Percentiles rank a stretch among this genome's conserved stretches.
These are phyloP conservation scores for Sussaba pulchella DNA, from an alignment of 2,888 invertebrate genomes.

Conservation along the genomic window DNA sequence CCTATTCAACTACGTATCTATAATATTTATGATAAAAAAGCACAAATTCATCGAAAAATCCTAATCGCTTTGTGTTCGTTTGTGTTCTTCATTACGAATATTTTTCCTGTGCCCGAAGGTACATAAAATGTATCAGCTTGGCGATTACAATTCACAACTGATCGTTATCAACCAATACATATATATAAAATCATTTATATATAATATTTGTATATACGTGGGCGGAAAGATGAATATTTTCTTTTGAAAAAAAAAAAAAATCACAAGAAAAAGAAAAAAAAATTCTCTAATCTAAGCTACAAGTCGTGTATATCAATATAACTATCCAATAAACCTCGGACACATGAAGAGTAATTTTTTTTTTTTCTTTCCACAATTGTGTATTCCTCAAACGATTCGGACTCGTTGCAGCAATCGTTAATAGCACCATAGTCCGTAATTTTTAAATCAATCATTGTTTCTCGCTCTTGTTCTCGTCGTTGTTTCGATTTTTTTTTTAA, in stretches of 20 bases:
- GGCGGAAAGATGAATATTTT: slow-evolving; percentile 57
- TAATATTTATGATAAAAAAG: slow-evolving; percentile 8
- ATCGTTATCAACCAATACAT: slow-evolving; percentile 28
- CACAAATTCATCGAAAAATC: slow-evolving; percentile 19
- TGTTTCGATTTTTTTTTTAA: slow-evolving; percentile 18
- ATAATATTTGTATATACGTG: slow-evolving; percentile 21
- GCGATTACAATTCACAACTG: slow-evolving; percentile 28
- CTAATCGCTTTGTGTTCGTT: slow-evolving; percentile 20
- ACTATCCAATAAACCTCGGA: slow-evolving; percentile 38
- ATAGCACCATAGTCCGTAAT: slow-evolving; percentile 48
- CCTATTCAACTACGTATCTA: slow-evolving; percentile 52
- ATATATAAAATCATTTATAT: slow-evolving; percentile 28
- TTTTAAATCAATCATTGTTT: slow-evolving; percentile 25
- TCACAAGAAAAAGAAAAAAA: slow-evolving; percentile 12
- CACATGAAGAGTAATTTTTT: slow-evolving; percentile 16
- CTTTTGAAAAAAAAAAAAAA: background rate
- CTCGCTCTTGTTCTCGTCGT: slow-evolving; percentile 32
- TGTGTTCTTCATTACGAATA: slow-evolving; percentile 20
- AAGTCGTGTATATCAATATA: slow-evolving; percentile 46
- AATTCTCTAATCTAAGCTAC: slow-evolving; percentile 52
- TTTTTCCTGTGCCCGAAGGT: slow-evolving; percentile 11
- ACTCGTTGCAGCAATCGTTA: slow-evolving; percentile 25
- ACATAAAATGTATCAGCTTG: slow-evolving; percentile 36
- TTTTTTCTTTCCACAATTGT: background rate
- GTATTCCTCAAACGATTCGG: background rate